phyloP scores from a whole-genome alignment of 37 sponge, comb jelly and placozoan genomes.

The Oopsacas minuta region DNA sequence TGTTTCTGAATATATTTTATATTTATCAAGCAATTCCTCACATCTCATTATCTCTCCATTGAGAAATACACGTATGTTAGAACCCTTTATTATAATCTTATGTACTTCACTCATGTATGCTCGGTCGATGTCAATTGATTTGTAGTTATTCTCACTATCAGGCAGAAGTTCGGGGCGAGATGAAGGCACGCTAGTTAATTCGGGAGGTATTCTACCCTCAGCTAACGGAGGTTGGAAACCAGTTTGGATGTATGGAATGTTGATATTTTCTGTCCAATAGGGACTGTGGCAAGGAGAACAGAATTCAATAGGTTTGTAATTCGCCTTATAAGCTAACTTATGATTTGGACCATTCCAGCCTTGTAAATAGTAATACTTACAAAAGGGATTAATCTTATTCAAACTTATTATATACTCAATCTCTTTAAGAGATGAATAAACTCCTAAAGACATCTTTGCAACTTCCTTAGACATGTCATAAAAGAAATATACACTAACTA shows the following conservation, averaged over 20 bases:
- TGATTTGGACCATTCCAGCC: slow-evolving; percentile 66
- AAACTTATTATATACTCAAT: slow-evolving; percentile 49
- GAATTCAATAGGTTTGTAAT: slow-evolving; percentile 69
- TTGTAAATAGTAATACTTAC: slow-evolving; percentile 74
- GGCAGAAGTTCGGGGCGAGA: not conserved
- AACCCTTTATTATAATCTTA: not conserved
- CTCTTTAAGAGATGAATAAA: slow-evolving; percentile 80
- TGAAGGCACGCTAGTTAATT: not conserved
- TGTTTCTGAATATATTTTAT: slow-evolving; percentile 6
- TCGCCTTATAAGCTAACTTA: slow-evolving; percentile 74
- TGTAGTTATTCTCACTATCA: not conserved
- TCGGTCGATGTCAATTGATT: not conserved
- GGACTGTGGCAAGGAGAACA: slow-evolving; percentile 54
- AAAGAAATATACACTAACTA: slow-evolving; percentile 88
- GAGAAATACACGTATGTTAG: not conserved
- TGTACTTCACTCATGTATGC: not conserved
- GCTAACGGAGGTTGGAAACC: not conserved
- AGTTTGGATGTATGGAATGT: slow-evolving; percentile 15
- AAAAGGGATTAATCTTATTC: slow-evolving; percentile 32
- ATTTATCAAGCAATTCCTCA: not conserved
- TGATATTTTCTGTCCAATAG: slow-evolving; percentile 40
- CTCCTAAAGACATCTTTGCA: slow-evolving; percentile 69
- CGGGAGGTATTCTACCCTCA: not conserved
- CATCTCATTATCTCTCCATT: slow-evolving; percentile 1
- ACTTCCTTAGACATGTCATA: slow-evolving; percentile 60